phyloP scores from a whole-genome alignment of 2,888 invertebrate genomes.

The Nasonia oneida region DNA sequence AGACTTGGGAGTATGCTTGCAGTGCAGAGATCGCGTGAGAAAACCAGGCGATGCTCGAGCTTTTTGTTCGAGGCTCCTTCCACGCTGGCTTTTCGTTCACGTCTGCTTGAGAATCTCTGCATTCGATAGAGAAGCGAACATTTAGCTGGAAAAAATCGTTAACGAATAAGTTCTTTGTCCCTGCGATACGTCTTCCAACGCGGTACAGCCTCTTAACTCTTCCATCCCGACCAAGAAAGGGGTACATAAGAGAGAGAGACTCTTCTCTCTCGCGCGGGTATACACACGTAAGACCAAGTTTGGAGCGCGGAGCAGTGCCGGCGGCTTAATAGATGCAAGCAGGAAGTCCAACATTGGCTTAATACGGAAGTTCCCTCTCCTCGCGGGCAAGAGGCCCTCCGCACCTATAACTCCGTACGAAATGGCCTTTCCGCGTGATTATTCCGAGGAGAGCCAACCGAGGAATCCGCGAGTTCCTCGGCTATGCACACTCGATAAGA shows the following conservation, averaged over 20 bases:
- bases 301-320: slow-evolving; percentile 40
- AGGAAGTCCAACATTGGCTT: slow-evolving; percentile 62
- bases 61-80: not conserved
- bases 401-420: slow-evolving; percentile 53
- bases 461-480: slow-evolving; percentile 12
- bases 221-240: slow-evolving; percentile 13
- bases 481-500: not conserved
- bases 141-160: not conserved
- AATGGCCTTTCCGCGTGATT: slow-evolving; percentile 54
- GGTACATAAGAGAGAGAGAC: not conserved
- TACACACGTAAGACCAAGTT: slow-evolving; percentile 57
- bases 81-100: not conserved
- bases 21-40: slow-evolving; percentile 57
- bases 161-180: not conserved
- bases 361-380: slow-evolving; percentile 58
- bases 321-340: slow-evolving; percentile 60
- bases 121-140: not conserved
- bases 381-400: slow-evolving; percentile 5
- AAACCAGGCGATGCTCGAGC: slow-evolving; percentile 58
- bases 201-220: not conserved
- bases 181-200: not conserved
- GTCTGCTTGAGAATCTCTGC: not conserved
- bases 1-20: slow-evolving; percentile 30
- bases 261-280: not conserved
- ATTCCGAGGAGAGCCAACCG: slow-evolving; percentile 32